Evolutionary conservation across 1,140 invertebrate species (phyloP).

Genomic region (Andrena cerasifolii): DNA sequence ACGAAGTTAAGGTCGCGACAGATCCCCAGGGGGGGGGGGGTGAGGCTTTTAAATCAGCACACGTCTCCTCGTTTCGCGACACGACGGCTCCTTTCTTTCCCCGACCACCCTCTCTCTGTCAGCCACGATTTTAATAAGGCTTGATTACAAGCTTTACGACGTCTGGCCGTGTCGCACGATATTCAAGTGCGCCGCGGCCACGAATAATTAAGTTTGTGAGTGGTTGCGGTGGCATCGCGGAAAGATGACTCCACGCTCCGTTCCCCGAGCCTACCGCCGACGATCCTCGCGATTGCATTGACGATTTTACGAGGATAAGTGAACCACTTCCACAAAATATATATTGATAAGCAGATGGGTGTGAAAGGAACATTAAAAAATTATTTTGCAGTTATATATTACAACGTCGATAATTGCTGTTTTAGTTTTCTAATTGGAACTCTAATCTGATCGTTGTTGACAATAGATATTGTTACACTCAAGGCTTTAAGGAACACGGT

Average conservation of each 20-base stretch:
- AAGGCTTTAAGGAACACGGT: no score
- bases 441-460: no score
- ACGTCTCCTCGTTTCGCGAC: conserved; percentile 17
- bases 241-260: conserved; percentile 22
- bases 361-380: no score
- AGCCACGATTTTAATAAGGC: conserved; percentile 62
- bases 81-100: conserved; percentile 15
- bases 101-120: conserved; percentile 2
- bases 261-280: conserved; percentile 17
- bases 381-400: no score
- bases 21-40: conserved; percentile 8
- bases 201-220: conserved; percentile 63
- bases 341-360: no score
- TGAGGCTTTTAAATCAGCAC: conserved; percentile 25
- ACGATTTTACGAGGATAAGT: no score
- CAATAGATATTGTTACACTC: no score
- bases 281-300: no score
- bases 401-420: no score
- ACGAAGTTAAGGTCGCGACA: conserved; percentile 33
- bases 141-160: conserved; percentile 64
- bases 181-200: conserved; percentile 45
- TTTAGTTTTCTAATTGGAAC: background rate
- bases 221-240: conserved; percentile 25
- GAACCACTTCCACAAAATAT: no score
- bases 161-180: conserved; percentile 48